Evolutionary conservation across 92 coral and sea anemone genomes (phyloP).

Genomic region (Heliopora coerulea): DNA sequence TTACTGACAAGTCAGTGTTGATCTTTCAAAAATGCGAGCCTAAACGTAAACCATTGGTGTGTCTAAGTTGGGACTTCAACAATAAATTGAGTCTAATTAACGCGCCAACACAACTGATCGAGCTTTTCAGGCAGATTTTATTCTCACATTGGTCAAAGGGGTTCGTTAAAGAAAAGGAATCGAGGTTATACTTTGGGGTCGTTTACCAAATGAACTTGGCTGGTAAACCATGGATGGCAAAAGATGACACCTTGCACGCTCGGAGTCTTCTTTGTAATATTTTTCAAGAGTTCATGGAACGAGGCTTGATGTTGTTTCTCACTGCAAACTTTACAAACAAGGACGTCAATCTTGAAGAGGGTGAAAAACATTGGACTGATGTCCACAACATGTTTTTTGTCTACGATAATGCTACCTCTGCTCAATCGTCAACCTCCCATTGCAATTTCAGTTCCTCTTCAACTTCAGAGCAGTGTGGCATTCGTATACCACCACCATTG

Average conservation of each 20-base stretch:
- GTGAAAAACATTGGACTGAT: no score
- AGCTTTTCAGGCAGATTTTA: slow-evolving; percentile 9
- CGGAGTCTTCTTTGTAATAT: slow-evolving; percentile 47
- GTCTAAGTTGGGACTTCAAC: slow-evolving; percentile 40
- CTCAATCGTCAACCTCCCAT: no score
- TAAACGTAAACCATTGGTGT: slow-evolving; percentile 36
- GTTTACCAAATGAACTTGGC: not conserved
- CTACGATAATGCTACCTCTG: no score
- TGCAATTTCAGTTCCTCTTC: no score
- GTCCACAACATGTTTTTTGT: no score
- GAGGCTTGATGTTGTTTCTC: no score
- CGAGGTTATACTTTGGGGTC: not conserved
- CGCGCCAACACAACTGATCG: slow-evolving; percentile 43
- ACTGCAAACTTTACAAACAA: no score
- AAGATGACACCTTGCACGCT: slow-evolving; percentile 6
- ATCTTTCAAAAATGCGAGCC: slow-evolving; percentile 47
- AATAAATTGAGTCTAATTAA: slow-evolving; percentile 55
- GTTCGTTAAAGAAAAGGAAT: not conserved
- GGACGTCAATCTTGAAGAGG: no score
- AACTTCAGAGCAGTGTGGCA: no score
- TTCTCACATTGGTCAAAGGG: slow-evolving; percentile 18
- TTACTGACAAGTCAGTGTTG: slow-evolving; percentile 42
- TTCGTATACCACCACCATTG: no score
- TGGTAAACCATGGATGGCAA: not conserved
- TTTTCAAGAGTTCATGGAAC: slow-evolving; percentile 35